These are phyloP conservation scores for Leptoclinus maculatus DNA, from an alignment of 2,797 vertebrate species.

Conservation along the genomic window DNA sequence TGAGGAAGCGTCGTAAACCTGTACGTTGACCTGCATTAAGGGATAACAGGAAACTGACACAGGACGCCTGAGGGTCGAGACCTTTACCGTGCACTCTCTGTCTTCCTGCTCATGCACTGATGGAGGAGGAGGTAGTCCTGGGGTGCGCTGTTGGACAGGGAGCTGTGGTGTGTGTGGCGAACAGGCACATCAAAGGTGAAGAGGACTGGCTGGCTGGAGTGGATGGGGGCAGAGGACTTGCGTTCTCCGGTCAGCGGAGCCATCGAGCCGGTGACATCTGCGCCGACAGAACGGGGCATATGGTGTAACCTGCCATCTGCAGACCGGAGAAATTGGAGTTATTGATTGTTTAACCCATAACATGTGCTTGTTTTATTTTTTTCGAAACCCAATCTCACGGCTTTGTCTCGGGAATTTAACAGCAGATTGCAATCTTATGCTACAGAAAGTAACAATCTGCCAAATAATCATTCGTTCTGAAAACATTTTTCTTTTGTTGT, in stretches of 20 bases:
- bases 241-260: conserved; percentile 89
- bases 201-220: conserved; percentile 96
- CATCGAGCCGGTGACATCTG: conserved; percentile 86
- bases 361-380: not conserved
- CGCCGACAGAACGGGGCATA: conserved; percentile 88
- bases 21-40: conserved; percentile 78
- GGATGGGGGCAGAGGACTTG: conserved; percentile 90
- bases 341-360: conserved; percentile 45
- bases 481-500: conserved; percentile 31
- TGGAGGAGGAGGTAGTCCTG: conserved; percentile 99
- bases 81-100: conserved; percentile 92
- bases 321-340: conserved; percentile 40
- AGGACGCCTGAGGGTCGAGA: conserved; percentile 71
- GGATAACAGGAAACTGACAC: conserved; percentile 80
- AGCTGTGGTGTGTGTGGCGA: conserved; percentile 85
- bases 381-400: not conserved
- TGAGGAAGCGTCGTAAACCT: conserved; percentile 75
- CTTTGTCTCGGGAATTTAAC: not conserved
- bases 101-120: conserved; percentile 98
- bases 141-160: conserved; percentile 94
- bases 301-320: conserved; percentile 92
- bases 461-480: not conserved
- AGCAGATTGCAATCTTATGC: not conserved
- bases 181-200: conserved; percentile 95
- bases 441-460: conserved; percentile 6